These are phyloP conservation scores for Lasius fuliginosus DNA, from an alignment of 2,888 invertebrate species.

Conservation along the genomic window DNA sequence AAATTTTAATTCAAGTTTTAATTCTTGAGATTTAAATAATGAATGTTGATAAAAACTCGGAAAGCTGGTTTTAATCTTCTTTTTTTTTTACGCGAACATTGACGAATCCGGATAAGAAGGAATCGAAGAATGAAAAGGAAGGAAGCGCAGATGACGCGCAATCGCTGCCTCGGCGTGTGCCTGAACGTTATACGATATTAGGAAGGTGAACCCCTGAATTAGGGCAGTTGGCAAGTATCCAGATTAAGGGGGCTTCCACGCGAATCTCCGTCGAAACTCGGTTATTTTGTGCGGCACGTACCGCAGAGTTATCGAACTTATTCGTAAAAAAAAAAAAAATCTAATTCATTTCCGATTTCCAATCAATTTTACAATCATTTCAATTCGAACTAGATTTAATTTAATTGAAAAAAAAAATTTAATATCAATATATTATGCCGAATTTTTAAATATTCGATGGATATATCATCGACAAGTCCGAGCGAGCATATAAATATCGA, in stretches of 20 bases:
- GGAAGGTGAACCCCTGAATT: constrained; percentile 44
- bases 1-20: background rate
- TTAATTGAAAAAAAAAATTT: too few species aligned
- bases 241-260: constrained; percentile 42
- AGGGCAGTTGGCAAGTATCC: constrained; percentile 56
- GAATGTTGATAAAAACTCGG: background rate
- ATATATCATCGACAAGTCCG: background rate
- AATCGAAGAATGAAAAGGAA: constrained; percentile 14
- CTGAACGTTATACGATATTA: constrained; percentile 32
- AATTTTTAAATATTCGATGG: background rate
- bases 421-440: background rate
- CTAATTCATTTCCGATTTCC: constrained; percentile 6
- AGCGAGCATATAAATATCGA: background rate
- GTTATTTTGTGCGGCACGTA: constrained; percentile 24
- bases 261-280: constrained; percentile 37
- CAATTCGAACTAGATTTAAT: background rate
- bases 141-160: constrained; percentile 38
- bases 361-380: constrained; percentile 4
- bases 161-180: constrained; percentile 39
- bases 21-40: background rate
- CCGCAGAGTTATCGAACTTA: background rate
- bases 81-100: background rate
- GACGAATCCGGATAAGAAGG: background rate
- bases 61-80: background rate
- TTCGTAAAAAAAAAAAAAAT: background rate